These are phyloP conservation scores for Narcine bancroftii DNA, from an alignment of 2,113 vertebrate genomes.

Conservation along the genomic window DNA sequence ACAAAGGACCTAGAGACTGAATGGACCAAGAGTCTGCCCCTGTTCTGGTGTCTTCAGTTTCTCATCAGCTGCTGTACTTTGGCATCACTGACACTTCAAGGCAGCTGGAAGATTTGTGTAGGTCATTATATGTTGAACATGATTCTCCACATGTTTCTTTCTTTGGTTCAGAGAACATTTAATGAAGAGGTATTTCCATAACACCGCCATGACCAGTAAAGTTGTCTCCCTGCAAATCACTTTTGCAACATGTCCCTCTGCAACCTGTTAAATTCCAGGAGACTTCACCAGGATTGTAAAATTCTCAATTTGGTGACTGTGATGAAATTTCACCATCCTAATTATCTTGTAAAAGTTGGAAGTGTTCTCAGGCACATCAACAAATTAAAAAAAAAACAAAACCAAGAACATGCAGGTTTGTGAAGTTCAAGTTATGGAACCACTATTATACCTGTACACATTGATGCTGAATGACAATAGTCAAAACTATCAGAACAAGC, in stretches of 20 bases:
- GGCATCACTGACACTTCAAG: background rate
- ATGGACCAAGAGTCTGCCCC: background rate
- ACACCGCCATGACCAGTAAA: background rate
- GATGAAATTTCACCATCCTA: background rate
- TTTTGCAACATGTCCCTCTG: background rate
- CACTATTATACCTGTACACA: background rate
- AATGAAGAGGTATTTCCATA: background rate
- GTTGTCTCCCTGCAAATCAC: background rate
- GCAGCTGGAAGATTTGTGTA: background rate
- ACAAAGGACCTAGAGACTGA: background rate
- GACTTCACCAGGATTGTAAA: background rate
- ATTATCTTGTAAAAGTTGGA: background rate
- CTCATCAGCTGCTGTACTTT: background rate
- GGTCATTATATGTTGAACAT: background rate
- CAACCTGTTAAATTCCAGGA: background rate
- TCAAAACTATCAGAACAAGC: background rate
- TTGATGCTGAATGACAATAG: background rate
- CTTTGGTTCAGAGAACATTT: background rate
- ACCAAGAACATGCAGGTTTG: background rate
- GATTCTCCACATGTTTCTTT: too few species aligned
- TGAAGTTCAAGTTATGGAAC: background rate
- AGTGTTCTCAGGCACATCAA: background rate
- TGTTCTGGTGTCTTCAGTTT: background rate
- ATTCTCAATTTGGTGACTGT: constrained; percentile 19
- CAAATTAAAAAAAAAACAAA: constrained; percentile 9